Evolutionary conservation across 2,888 invertebrate species (phyloP), one percentile per base, ranked within the genome.

Genomic region (Hydropsyche betteni): DNA sequence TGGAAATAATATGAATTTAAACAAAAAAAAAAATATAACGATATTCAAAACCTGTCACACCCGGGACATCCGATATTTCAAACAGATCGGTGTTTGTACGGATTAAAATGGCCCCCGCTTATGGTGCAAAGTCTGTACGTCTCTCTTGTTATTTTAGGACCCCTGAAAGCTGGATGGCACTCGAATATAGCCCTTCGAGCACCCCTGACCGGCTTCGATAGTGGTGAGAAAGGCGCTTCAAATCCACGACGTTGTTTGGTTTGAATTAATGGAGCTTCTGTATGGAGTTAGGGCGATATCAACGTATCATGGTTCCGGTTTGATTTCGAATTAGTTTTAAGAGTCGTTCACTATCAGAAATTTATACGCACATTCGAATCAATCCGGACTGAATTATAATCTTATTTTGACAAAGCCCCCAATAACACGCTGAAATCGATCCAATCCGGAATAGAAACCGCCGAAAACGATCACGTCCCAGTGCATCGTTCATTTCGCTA

Each of bases 71-170:
- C 44, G 44, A 44, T 44, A 44, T 8, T 44, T 44, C 44, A 10
- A 44, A 44, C 44, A 44, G 6, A 44, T 44, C 44, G 44, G 10
- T 44, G 44, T 44, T 44, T 44, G 6, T 44, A 44, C 10, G 44
- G 44, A 10, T 44, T 6, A 10, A 44, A 44, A 44, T 8, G 44
- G 44, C 44, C 1, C 44, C 44, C 44, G 44, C 44, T 44, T 44
- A 44, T 16, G 38, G 36, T 7, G 68, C 55, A 24, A 33, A 44
- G 51, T 14, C 36, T n/a, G 38, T 38, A 69, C 51, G 69, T 44
- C 64, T 24, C 68, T 52, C 53, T 55, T 77, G 77, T 75, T 77
- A 74, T 77, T 77, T 77, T 77, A 77, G 77, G 75, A 75, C 75
- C 51, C 55, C 58, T 75, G 6, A 68, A 74, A 52, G 68, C 72